These are phyloP conservation scores for Panulirus ornatus DNA, from an alignment of 1,140 invertebrate genomes.

Conservation along the genomic window DNA sequence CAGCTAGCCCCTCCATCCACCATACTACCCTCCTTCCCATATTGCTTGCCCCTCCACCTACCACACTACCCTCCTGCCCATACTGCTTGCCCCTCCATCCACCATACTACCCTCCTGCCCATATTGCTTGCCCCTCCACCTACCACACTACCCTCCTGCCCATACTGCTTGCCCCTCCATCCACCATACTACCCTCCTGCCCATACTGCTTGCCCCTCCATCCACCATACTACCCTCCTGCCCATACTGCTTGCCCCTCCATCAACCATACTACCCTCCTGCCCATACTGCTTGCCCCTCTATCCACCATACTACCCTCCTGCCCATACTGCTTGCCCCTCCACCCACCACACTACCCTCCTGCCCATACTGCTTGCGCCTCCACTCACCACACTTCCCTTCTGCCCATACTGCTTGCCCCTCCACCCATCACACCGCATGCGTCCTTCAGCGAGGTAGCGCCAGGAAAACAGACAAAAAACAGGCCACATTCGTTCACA, in stretches of 20 bases:
- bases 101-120: neutral
- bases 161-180: neutral
- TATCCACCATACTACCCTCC: no score
- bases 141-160: neutral
- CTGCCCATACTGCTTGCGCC: neutral
- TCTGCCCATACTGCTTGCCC: no score
- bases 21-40: neutral
- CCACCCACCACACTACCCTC: neutral
- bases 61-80: neutral
- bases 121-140: neutral
- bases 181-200: neutral
- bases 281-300: neutral
- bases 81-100: neutral
- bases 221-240: neutral
- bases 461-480: no score
- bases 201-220: no score
- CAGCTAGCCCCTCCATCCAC: no score
- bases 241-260: neutral
- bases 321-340: neutral
- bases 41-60: neutral
- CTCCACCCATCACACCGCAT: no score
- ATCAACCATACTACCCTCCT: neutral
- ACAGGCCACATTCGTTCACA: no score
- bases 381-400: neutral
- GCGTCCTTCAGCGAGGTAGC: no score